Conservation (phyloP, 2,888 invertebrate genomes). For the Ornithoptera alexandrae region DNA sequence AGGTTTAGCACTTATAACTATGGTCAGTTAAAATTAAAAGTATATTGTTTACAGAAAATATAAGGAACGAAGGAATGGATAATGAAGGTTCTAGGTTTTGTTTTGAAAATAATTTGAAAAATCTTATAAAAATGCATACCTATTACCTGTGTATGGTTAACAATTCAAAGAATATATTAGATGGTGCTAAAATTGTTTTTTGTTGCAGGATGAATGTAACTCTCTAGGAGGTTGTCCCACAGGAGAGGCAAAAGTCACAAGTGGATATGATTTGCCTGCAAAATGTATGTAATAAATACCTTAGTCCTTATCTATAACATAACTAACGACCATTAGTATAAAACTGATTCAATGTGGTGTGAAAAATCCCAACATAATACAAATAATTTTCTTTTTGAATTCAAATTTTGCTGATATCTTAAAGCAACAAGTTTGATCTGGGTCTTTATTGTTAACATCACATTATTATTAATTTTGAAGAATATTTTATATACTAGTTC, state of each 20-base stretch:
- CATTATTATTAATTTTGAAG: too few species aligned
- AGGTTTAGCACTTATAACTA: background rate
- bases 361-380: too few species aligned
- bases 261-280: slow-evolving; percentile 89
- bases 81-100: background rate
- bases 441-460: too few species aligned
- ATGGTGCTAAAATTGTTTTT: slow-evolving; percentile 1
- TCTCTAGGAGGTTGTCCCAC: slow-evolving; percentile 86
- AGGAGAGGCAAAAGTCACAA: slow-evolving; percentile 91
- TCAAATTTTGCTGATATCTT: too few species aligned
- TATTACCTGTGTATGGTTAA: background rate
- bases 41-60: background rate
- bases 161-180: background rate
- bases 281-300: slow-evolving; percentile 83
- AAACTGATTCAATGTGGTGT: background rate
- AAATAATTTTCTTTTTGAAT: too few species aligned
- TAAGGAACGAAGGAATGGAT: too few species aligned
- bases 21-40: background rate
- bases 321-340: background rate
- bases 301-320: background rate
- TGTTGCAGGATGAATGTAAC: slow-evolving; percentile 82
- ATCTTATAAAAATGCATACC: background rate
- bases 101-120: background rate
- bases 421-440: too few species aligned
- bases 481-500: too few species aligned